These are phyloP conservation scores for Blera fallax DNA, from an alignment of 2,888 invertebrate genomes.

Conservation along the genomic window DNA sequence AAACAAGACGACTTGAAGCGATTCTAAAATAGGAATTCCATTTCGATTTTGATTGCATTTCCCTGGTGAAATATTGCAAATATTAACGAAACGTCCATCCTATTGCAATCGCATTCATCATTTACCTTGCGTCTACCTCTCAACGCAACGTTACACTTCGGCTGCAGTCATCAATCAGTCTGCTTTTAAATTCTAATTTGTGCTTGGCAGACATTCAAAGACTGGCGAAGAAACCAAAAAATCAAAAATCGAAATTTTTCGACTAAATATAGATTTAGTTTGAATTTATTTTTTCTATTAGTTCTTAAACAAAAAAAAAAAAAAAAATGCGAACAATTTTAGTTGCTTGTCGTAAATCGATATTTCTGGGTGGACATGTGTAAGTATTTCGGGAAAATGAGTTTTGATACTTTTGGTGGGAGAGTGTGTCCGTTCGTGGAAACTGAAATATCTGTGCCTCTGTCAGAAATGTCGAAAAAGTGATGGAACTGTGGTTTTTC, in stretches of 20 bases:
- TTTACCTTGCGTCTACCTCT: slow-evolving; percentile 29
- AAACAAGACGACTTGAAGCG: not conserved
- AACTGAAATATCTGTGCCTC: not conserved
- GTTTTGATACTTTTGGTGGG: not conserved
- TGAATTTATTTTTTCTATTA: not conserved
- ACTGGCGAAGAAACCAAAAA: not conserved
- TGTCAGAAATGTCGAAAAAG: not conserved
- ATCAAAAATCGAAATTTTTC: not conserved
- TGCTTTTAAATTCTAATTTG: slow-evolving; percentile 33
- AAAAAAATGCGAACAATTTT: not conserved
- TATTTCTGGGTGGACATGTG: not conserved
- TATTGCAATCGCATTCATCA: slow-evolving; percentile 41
- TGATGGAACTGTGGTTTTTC: not conserved
- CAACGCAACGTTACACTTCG: slow-evolving; percentile 55
- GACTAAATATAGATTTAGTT: slow-evolving; percentile 19
- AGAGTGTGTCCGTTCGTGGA: not conserved
- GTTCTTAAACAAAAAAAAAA: not conserved
- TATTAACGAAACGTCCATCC: not conserved
- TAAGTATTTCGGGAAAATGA: not conserved
- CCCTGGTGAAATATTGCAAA: not conserved
- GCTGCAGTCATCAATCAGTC: slow-evolving; percentile 55
- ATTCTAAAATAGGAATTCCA: not conserved
- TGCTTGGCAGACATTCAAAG: slow-evolving; percentile 36
- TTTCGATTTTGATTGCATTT: not conserved
- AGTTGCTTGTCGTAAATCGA: slow-evolving; percentile 3